These are phyloP conservation scores for Limonius californicus DNA, from an alignment of 1,140 invertebrate genomes.

Conservation along the genomic window DNA sequence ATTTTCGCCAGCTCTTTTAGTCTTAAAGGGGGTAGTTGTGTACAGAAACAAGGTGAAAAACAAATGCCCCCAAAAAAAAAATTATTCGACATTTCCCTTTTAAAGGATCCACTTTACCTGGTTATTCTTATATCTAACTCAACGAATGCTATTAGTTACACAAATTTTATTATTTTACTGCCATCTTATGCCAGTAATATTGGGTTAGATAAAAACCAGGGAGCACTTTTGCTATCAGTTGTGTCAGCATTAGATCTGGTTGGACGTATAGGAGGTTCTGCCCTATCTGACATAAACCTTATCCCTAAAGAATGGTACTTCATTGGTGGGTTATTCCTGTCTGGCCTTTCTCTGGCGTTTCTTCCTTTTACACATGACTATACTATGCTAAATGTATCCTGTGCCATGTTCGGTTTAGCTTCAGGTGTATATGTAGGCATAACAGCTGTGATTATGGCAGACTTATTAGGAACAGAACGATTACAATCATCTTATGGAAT, in stretches of 20 bases:
- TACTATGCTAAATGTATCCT: constrained; percentile 60
- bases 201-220: constrained; percentile 63
- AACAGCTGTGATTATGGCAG: constrained; percentile 80
- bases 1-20: constrained; percentile 73
- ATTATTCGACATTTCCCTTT: constrained; percentile 70
- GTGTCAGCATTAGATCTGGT: constrained; percentile 75
- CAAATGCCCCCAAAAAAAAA: constrained; percentile 52
- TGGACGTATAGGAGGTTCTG: constrained; percentile 76
- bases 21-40: constrained; percentile 55
- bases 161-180: constrained; percentile 77
- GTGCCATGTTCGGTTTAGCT: constrained; percentile 72
- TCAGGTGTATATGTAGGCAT: constrained; percentile 84
- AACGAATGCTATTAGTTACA: constrained; percentile 80
- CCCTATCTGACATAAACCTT: constrained; percentile 66
- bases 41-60: constrained; percentile 38
- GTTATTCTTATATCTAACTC: constrained; percentile 79
- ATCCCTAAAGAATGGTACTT: constrained; percentile 80
- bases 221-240: constrained; percentile 69
- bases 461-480: constrained; percentile 77
- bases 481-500: constrained; percentile 81
- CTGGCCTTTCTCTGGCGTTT: constrained; percentile 66
- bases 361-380: constrained; percentile 62
- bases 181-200: constrained; percentile 68
- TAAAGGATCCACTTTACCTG: constrained; percentile 75
- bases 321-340: constrained; percentile 69